phyloP scores from a whole-genome alignment of 2,113 vertebrate species.

The Notarius lentiginosus region DNA sequence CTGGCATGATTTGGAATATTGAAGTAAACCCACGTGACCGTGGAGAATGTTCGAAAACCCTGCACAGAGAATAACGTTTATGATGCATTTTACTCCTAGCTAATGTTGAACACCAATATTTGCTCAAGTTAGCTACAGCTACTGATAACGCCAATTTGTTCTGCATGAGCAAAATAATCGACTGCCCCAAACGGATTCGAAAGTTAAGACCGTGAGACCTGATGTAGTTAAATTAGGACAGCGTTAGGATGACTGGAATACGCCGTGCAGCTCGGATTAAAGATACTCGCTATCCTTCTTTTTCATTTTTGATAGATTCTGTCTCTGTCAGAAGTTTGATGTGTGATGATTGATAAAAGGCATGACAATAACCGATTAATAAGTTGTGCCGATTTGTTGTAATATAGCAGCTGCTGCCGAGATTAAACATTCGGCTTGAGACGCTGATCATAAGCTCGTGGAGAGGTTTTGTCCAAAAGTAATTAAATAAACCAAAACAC shows the following conservation, averaged over 20 bases:
- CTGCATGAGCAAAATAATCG: not conserved
- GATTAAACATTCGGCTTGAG: not conserved
- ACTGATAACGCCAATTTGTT: not conserved
- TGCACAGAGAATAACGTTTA: not conserved
- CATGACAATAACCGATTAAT: not conserved
- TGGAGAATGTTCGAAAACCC: not conserved
- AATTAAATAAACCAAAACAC: not conserved
- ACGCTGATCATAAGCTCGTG: not conserved
- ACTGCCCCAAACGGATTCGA: not conserved
- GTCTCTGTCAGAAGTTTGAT: not conserved
- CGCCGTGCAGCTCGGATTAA: not conserved
- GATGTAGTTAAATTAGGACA: not conserved
- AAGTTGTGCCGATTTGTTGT: not conserved
- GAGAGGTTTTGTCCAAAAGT: not conserved
- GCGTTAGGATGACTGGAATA: not conserved
- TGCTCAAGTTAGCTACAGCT: not conserved
- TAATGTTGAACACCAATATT: not conserved
- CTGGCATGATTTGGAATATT: not conserved
- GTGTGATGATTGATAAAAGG: not conserved
- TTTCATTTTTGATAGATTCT: not conserved
- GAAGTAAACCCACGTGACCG: not conserved
- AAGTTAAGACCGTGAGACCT: not conserved
- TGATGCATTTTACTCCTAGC: not conserved
- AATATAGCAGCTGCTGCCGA: not conserved
- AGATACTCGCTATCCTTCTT: not conserved